Conservation (phyloP, 53 echinoderm and acorn worm species). For the Antedon mediterranea region DNA sequence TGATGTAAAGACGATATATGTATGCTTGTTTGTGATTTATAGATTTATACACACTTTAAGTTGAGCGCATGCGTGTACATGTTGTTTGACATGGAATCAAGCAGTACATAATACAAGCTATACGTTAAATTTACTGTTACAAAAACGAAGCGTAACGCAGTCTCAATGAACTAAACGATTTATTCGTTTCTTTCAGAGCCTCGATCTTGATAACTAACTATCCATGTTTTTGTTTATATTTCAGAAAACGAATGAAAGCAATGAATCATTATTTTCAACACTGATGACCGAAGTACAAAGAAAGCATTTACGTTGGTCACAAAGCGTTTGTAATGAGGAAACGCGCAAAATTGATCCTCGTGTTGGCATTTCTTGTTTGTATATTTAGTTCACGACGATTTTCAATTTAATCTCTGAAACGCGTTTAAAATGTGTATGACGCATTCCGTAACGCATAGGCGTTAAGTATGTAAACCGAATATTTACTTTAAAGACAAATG, state of each 20-base stretch:
- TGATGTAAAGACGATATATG: background rate
- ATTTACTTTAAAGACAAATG: too few species aligned
- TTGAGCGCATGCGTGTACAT: too few species aligned
- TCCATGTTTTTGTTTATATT: background rate
- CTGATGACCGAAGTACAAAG: background rate
- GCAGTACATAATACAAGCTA: too few species aligned
- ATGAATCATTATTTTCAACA: background rate
- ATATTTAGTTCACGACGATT: background rate
- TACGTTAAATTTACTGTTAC: too few species aligned
- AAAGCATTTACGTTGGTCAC: background rate
- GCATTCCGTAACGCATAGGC: too few species aligned
- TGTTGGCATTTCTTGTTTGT: background rate
- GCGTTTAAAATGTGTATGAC: background rate
- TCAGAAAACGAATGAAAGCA: background rate
- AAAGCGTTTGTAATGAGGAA: background rate
- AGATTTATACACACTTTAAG: too few species aligned
- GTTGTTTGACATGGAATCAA: too few species aligned
- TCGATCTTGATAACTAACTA: background rate
- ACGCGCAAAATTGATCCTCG: background rate
- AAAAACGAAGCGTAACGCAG: too few species aligned
- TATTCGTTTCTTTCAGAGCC: too few species aligned
- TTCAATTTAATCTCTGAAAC: background rate
- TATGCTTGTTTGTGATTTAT: too few species aligned
- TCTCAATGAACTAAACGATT: too few species aligned
- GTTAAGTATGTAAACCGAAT: too few species aligned